Evolutionary conservation across 1,140 invertebrate genomes (phyloP).

Genomic region (Drosophila oshimai): DNA sequence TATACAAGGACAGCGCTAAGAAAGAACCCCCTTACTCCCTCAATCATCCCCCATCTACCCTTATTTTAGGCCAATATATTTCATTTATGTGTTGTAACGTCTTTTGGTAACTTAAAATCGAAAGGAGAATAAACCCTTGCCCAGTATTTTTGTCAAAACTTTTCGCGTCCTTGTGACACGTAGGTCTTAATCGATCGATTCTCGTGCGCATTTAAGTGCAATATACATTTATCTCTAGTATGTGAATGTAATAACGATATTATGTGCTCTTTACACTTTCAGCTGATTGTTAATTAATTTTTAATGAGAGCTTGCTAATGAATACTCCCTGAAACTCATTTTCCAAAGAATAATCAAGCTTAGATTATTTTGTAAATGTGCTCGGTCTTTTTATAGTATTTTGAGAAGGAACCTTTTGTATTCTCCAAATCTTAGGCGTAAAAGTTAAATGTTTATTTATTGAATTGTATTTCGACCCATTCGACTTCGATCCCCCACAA

Average conservation of each 20-base stretch:
- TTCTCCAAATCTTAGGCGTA: conserved; percentile 35
- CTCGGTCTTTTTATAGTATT: conserved; percentile 67
- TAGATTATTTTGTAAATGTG: conserved; percentile 50
- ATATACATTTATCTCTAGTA: conserved; percentile 48
- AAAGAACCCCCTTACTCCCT: neutral
- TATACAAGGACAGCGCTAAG: conserved; percentile 46
- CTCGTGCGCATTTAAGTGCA: conserved; percentile 64
- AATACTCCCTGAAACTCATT: conserved; percentile 42
- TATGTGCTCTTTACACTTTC: conserved; percentile 64
- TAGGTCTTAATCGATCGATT: conserved; percentile 51
- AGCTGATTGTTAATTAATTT: conserved; percentile 78
- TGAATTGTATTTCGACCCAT: conserved; percentile 21
- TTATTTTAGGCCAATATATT: conserved; percentile 37
- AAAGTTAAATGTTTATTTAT: conserved; percentile 42
- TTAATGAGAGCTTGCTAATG: conserved; percentile 69
- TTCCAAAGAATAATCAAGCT: conserved; percentile 40
- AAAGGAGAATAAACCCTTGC: conserved; percentile 18
- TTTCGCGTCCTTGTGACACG: conserved; percentile 25
- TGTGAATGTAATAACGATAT: conserved; percentile 51
- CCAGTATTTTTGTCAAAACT: conserved; percentile 55
- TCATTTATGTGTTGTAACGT: conserved; percentile 45
- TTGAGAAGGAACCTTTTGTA: conserved; percentile 42
- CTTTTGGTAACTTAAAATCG: conserved; percentile 36
- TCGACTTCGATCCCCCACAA: conserved; percentile 7
- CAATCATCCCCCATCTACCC: neutral